Base-by-base conservation (phyloP, 2,888 invertebrate genomes). In the Diabrotica balteata region DNA sequence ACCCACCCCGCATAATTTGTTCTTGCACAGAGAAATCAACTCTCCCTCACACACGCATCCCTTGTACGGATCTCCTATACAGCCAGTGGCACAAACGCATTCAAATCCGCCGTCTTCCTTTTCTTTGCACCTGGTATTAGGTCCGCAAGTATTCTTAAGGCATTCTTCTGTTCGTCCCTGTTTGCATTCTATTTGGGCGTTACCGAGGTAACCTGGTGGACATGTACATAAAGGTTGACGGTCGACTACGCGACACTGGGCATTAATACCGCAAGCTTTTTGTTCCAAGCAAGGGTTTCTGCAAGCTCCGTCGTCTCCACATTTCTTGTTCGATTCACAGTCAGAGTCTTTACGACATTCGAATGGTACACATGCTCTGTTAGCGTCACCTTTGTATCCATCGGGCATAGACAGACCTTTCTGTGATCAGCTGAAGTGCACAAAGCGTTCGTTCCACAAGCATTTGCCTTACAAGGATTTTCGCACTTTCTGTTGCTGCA, bases 391-490 rank as follows among this genome's bases (percentile, higher is more conserved):
- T 73, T 91, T 91, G 79, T 88, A 93, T 11, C 95, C 94, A 78
- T 93, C 93, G 0, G 94, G 80, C 96, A 96, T 67, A 93, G 88
- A 80, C 96, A 96, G 5, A 96, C 88, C 54, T 93, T 91, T 52
- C 93, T 88, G 82, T 95, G 96, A 73, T 92, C 91, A 3, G 91
- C 90, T 0, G 93, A 90, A 72, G 90, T 88, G 80, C 96, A 96
- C 1, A 93, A 80, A 0, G 96, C 94, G 80, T 93, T 91, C 73
- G 88, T 88, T 6, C 95, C 95, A 77, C 96, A 96, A 1, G 93
- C 90, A 11, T 87, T 86, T 71, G 88, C 85, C 70, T 86, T 83
- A 78, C 93, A 94, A 53, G 93, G 90, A 82, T 91, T 88, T 55
- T 88, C 85, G 78, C 94, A 94, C 78, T 91, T 88, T 9, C 87